Evolutionary conservation across 2,888 invertebrate genomes (phyloP), one percentile per base, ranked within the genome.

Genomic region (Hypomecis atomaria): DNA sequence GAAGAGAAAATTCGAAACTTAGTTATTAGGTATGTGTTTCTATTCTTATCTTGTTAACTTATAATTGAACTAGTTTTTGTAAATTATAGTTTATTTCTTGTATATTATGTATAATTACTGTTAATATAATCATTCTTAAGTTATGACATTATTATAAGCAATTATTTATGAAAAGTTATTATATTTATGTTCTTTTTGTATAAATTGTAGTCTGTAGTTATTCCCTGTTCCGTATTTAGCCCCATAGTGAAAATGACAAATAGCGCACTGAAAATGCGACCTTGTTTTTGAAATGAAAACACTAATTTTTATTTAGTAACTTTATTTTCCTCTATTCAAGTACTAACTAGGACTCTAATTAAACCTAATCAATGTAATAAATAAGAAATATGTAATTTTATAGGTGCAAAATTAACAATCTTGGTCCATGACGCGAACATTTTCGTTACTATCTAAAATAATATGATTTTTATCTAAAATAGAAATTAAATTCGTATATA

Each of bases 1-100:
- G 84, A 97, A 97, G 84, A 94, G 93, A 79, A 89, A 86, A 79
- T 81, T 75, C 67, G 84, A 86, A 10, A 56, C 67, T 23, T 86
- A 80, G 78, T 57, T 48, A 37, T n/a, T 49, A 53, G 74, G 81
- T 84, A 79, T 66, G 79, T 79, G 59, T 40, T 49, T 40, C 40
- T 37, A 43, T 57, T 55, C 23, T 47, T 48, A 37, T 59, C 68
- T 63, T 71, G 68, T 60, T 62, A 48, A 38, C 4, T 7, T 52
- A 10, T 44, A 11, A 13, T 7, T 6, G 4, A 36, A 47, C 33
- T 47, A 11, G 8, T 23, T 48, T n/a, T 60, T 60, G 60, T 65
- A 59, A 60, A 60, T 11, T 50, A 56, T 5, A 11, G 10, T 43
- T 43, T 9, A 11, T 50, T 11, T 10, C 23, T 4, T 40, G 40